Evolutionary conservation across 2,797 vertebrate species (phyloP).

Genomic region (Phylloscopus collybita): DNA sequence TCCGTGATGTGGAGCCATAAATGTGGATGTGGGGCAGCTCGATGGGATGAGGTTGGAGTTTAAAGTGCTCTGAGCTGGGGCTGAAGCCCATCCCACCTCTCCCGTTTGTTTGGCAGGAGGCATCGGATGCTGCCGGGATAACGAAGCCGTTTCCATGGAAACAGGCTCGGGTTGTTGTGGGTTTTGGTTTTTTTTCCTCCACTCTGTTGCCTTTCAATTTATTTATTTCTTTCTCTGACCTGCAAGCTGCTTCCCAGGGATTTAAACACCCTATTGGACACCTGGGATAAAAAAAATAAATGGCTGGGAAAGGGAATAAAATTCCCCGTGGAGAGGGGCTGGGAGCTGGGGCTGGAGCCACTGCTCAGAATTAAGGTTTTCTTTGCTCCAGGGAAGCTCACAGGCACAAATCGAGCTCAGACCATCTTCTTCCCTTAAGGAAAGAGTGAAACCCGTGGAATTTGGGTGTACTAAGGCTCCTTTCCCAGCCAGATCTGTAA

Average conservation of each 20-base stretch:
- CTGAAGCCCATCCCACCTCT: neutral
- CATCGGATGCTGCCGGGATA: neutral
- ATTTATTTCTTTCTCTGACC: constrained; percentile 19
- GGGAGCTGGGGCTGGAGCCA: neutral
- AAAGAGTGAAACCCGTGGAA: neutral
- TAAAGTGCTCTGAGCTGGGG: neutral
- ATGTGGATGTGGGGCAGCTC: neutral
- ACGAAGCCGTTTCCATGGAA: constrained; percentile 62
- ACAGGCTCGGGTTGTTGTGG: neutral
- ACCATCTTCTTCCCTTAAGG: neutral
- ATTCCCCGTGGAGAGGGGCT: neutral
- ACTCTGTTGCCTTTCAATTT: neutral
- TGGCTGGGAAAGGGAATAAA: neutral
- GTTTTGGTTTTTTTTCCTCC: neutral
- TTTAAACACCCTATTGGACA: neutral
- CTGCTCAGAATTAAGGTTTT: neutral
- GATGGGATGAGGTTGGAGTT: fast-evolving
- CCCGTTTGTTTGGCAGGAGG: neutral
- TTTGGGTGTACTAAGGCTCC: neutral
- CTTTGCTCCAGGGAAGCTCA: neutral
- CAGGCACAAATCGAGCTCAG: neutral
- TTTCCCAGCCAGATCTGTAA: neutral
- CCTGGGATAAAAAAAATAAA: neutral
- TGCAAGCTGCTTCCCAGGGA: neutral
- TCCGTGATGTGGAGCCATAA: fast-evolving